Evolutionary conservation across 2,113 vertebrate genomes (phyloP).

Genomic region (Coptodon bakossiorum): DNA sequence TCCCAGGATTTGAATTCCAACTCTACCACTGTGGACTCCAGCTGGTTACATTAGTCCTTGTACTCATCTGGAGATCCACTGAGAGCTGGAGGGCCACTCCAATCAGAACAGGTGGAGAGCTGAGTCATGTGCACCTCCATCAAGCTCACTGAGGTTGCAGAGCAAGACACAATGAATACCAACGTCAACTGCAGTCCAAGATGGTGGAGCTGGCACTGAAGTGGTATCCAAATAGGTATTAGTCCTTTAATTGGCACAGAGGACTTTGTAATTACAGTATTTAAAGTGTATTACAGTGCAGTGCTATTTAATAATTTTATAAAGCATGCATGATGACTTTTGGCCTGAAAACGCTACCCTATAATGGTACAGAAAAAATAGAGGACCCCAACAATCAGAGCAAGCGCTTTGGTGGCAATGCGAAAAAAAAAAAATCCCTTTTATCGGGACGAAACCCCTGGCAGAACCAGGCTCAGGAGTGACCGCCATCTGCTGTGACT

Average conservation of each 20-base stretch:
- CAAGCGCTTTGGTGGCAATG: background rate
- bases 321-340: background rate
- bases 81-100: background rate
- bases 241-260: background rate
- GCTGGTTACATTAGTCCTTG: background rate
- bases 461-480: background rate
- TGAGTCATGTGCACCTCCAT: background rate
- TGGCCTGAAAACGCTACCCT: background rate
- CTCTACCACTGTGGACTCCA: background rate
- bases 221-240: background rate
- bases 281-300: background rate
- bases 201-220: background rate
- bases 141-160: background rate
- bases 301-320: background rate
- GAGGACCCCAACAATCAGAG: background rate
- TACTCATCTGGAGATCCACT: background rate
- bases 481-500: background rate
- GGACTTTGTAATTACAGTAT: background rate
- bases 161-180: background rate
- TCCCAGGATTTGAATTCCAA: background rate
- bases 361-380: background rate
- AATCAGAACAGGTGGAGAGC: background rate
- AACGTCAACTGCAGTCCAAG: background rate
- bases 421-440: fast-evolving
- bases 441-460: background rate